A percentile compares a stretch with the other conserved stretches of the same genome.
Conservation (phyloP, 2,888 invertebrate species). For the Cosmopolites sordidus region DNA sequence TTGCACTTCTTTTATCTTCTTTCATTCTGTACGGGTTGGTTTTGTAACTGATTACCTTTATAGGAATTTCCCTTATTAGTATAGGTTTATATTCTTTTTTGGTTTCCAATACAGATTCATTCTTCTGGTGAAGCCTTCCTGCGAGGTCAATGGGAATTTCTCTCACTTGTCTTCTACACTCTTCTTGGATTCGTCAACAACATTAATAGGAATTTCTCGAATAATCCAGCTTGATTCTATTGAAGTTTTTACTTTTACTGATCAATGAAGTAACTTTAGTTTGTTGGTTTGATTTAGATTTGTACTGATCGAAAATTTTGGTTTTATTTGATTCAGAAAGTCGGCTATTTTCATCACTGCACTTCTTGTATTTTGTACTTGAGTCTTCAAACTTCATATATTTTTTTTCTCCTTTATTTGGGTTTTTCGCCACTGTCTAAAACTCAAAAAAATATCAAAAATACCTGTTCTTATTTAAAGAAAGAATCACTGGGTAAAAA, state of each 20-base stretch:
- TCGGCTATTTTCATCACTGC: neutral
- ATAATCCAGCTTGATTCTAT: neutral
- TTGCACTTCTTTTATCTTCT: neutral
- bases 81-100: neutral
- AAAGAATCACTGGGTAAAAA: no score
- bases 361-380: no score
- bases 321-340: neutral
- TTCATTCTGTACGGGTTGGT: neutral
- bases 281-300: neutral
- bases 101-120: neutral
- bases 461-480: no score
- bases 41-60: neutral
- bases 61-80: neutral
- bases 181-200: neutral
- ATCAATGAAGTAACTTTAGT: neutral
- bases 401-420: no score
- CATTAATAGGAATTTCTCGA: neutral
- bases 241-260: neutral
- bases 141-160: neutral
- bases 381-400: no score
- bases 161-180: neutral
- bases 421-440: no score
- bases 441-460: no score
- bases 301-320: neutral
- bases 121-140: neutral